Evolutionary conservation across 92 coral and sea anemone species (phyloP).

Genomic region (Nematostella vectensis): DNA sequence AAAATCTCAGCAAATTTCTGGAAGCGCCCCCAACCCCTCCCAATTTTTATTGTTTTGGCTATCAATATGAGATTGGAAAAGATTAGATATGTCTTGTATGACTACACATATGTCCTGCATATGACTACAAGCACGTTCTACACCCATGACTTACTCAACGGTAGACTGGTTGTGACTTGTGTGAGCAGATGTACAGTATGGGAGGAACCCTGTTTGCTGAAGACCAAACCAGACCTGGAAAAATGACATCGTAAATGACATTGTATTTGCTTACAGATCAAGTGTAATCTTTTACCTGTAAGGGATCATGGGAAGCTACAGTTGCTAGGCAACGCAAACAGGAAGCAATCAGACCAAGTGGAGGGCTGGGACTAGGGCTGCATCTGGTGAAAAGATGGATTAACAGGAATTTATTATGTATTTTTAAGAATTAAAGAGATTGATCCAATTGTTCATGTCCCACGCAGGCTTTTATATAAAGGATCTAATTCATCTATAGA

Average conservation of each 20-base stretch:
- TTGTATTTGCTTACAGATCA: neutral
- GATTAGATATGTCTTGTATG: too few species aligned
- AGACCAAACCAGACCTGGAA: conserved; percentile 83
- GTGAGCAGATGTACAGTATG: conserved; percentile 64
- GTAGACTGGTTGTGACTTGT: conserved; percentile 43
- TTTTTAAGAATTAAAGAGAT: too few species aligned
- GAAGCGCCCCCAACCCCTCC: too few species aligned
- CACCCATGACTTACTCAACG: conserved; percentile 49
- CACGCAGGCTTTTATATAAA: too few species aligned
- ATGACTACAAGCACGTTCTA: too few species aligned
- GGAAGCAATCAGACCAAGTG: conserved; percentile 67
- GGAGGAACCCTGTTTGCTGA: conserved; percentile 91
- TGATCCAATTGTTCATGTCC: too few species aligned
- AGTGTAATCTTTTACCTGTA: conserved; percentile 60
- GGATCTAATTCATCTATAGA: too few species aligned
- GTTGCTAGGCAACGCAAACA: conserved; percentile 85
- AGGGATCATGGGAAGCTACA: conserved; percentile 72
- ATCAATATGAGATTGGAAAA: too few species aligned
- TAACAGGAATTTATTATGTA: too few species aligned
- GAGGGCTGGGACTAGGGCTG: conserved; percentile 73
- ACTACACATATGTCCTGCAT: too few species aligned
- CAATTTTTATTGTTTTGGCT: too few species aligned
- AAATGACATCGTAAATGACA: neutral
- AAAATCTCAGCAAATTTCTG: too few species aligned
- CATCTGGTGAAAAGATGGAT: conserved; percentile 58